A percentile compares a stretch with the other conserved stretches of the same genome.
Conservation (phyloP, 2,797 vertebrate species). For the Vultur gryphus region DNA sequence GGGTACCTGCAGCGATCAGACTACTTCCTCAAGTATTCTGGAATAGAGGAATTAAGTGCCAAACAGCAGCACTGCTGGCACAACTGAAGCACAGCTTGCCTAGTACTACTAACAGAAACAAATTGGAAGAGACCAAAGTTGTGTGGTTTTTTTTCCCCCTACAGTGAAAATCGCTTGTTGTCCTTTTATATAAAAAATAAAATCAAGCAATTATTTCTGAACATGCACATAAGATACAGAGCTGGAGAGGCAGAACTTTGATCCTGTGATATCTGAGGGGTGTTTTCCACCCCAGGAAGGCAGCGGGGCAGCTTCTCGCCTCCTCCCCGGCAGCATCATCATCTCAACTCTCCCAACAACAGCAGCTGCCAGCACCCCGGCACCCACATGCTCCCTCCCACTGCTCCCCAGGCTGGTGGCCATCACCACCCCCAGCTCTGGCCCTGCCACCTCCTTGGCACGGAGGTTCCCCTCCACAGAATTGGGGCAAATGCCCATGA, state of each 20-base stretch:
- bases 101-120: not conserved
- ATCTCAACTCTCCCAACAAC: accelerated
- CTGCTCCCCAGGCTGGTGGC: not conserved
- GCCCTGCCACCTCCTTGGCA: not conserved
- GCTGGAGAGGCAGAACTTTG: not conserved
- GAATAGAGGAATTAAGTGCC: not conserved
- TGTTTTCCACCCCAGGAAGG: not conserved
- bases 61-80: not conserved
- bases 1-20: not conserved
- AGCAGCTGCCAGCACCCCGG: accelerated
- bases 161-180: not conserved
- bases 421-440: not conserved
- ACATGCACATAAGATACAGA: not conserved
- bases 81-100: accelerated
- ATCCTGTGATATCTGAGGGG: not conserved
- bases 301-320: accelerated
- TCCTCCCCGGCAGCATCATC: not conserved
- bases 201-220: not conserved
- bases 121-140: not conserved
- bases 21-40: no score
- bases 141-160: accelerated
- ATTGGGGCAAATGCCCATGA: not conserved
- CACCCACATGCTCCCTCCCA: not conserved
- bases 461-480: not conserved
- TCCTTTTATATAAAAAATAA: not conserved